Percentiles rank a stretch among this genome's conserved stretches.
Evolutionary conservation across 2,888 invertebrate species (phyloP).

Genomic region (Morpho achilles): DNA sequence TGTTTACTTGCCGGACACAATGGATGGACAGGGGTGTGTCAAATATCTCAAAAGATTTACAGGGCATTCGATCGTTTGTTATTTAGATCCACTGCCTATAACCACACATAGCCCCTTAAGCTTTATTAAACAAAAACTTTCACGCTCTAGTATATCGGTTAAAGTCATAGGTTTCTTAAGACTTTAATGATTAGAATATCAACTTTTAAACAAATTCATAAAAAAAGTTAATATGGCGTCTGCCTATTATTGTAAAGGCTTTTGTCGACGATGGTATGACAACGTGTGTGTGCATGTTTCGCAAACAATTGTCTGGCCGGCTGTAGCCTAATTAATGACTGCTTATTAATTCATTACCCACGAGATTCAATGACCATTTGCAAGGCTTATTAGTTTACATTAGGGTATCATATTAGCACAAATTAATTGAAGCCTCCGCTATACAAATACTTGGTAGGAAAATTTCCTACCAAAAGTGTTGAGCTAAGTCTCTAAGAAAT

Average conservation of each 20-base stretch:
- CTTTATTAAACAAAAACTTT: neutral
- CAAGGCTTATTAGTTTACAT: conserved; percentile 3
- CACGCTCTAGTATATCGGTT: too few species aligned
- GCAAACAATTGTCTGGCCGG: conserved; percentile 17
- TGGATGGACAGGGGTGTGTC: too few species aligned
- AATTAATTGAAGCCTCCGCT: too few species aligned
- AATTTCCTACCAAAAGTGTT: too few species aligned
- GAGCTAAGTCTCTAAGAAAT: too few species aligned
- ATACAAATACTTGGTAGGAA: too few species aligned
- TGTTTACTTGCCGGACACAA: too few species aligned
- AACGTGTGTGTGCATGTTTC: conserved; percentile 21
- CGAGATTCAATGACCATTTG: conserved; percentile 1
- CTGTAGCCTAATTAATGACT: conserved; percentile 19
- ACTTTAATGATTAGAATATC: neutral
- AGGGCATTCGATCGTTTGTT: too few species aligned
- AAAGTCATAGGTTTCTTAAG: neutral
- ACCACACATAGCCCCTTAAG: too few species aligned
- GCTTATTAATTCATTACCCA: conserved; percentile 24
- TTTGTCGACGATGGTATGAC: conserved; percentile 9
- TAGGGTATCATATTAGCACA: neutral
- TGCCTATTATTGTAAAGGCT: neutral
- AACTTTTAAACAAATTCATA: neutral
- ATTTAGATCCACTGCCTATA: too few species aligned
- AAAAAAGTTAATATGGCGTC: neutral
- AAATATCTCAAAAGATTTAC: too few species aligned